Conservation (phyloP, 35 echinoderm and acorn worm genomes). For the Anneissia japonica region DNA sequence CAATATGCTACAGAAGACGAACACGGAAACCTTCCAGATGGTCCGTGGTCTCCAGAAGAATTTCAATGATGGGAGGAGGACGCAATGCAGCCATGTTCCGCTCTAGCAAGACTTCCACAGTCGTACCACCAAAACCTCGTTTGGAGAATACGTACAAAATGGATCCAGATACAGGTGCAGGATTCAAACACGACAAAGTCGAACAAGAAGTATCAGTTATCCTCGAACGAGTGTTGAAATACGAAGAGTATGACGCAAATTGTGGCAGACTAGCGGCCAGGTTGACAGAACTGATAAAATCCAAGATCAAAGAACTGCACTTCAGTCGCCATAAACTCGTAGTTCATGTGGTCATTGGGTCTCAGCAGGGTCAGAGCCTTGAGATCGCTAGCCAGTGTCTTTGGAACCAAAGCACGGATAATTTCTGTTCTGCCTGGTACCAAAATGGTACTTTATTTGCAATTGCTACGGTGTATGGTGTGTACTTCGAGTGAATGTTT, state of each 20-base stretch:
- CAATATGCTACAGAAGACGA: background rate
- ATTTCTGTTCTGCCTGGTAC: slow-evolving; percentile 44
- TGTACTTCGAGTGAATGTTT: slow-evolving; percentile 82
- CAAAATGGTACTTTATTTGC: slow-evolving; percentile 60
- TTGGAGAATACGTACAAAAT: slow-evolving; percentile 72
- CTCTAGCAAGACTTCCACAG: slow-evolving; percentile 10
- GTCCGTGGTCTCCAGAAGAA: background rate
- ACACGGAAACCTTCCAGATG: background rate
- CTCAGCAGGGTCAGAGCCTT: slow-evolving; percentile 33
- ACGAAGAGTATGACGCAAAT: slow-evolving; percentile 48
- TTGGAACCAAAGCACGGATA: slow-evolving; percentile 69
- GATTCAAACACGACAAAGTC: slow-evolving; percentile 54
- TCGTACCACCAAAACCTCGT: slow-evolving; percentile 29
- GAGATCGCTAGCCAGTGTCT: slow-evolving; percentile 53
- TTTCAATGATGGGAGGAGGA: background rate
- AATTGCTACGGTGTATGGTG: slow-evolving; percentile 53
- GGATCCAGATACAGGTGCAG: slow-evolving; percentile 39
- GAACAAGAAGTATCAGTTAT: slow-evolving; percentile 48
- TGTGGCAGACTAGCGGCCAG: slow-evolving; percentile 39
- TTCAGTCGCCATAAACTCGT: slow-evolving; percentile 71
- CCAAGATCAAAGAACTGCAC: slow-evolving; percentile 59
- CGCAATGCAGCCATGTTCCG: background rate
- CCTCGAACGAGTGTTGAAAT: slow-evolving; percentile 47
- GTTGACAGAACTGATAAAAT: slow-evolving; percentile 77
- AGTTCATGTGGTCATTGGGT: slow-evolving; percentile 64